phyloP scores from a whole-genome alignment of 1,140 invertebrate genomes.

The Tenebrio molitor region DNA sequence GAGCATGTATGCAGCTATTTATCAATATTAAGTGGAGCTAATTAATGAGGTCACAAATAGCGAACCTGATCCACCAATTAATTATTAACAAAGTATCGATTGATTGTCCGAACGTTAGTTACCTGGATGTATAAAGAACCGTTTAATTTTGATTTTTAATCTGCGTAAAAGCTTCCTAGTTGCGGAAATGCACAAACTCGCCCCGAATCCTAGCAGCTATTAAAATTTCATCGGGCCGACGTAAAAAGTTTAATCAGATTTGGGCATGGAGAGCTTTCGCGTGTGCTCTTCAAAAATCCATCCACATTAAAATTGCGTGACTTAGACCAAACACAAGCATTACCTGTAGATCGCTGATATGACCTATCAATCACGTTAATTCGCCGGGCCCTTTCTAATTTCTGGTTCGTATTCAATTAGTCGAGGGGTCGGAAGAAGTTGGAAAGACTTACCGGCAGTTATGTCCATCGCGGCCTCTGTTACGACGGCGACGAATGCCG shows the following conservation, averaged over 20 bases:
- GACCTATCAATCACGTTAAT: slow-evolving; percentile 24
- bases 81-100: slow-evolving; percentile 8
- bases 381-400: slow-evolving; percentile 7
- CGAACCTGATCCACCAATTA: slow-evolving; percentile 8
- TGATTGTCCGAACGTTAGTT: neutral
- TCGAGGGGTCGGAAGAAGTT: neutral
- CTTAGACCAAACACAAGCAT: slow-evolving; percentile 14
- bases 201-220: neutral
- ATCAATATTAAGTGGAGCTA: too few relatives aligned
- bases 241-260: slow-evolving; percentile 25
- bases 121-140: neutral
- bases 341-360: slow-evolving; percentile 23
- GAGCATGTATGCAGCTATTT: too few relatives aligned
- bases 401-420: neutral
- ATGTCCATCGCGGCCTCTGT: slow-evolving; percentile 34
- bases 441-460: slow-evolving; percentile 25
- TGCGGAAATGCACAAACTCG: neutral
- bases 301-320: slow-evolving; percentile 31
- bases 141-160: slow-evolving; percentile 32
- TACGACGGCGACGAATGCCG: neutral
- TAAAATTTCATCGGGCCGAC: neutral
- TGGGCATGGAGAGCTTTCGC: slow-evolving; percentile 10
- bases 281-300: slow-evolving; percentile 22
- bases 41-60: slow-evolving; percentile 21
- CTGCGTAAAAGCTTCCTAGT: neutral